Evolutionary conservation across 2,888 invertebrate species (phyloP), one percentile per base, ranked within the genome.

Genomic region (Conomelus anceps): DNA sequence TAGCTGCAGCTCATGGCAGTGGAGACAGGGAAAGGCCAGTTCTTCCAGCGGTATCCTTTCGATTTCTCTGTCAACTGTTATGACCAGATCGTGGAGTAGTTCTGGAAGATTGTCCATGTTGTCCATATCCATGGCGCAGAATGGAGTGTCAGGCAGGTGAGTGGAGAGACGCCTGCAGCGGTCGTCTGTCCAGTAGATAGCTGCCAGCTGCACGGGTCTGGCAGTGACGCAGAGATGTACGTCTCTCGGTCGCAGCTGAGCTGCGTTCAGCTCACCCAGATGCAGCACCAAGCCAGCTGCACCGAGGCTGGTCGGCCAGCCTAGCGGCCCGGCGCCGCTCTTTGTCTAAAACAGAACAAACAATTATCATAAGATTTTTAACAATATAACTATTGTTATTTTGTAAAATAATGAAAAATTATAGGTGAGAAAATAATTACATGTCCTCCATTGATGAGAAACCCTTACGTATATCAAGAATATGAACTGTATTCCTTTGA

Each of bases 1-100:
- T 1, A 34, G 17, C 17, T 9, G 9, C 90, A 93, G 93, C 90
- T 94, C 93, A 89, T 93, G 92, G 91, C 94, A 94, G 91, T 94
- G 94, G 89, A 94, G 94, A 92, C 94, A 95, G 34, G 96, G 95
- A 93, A 95, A 95, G 90, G 95, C 94, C 89, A 96, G 93, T 91
- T 96, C 95, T 93, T 96, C 96, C 91, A 96, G 93, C 90, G 95
- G 95, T 91, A 96, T 95, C 90, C 96, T 94, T 92, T 95, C 95
- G 92, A 96, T 95, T 91, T 95, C 96, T 90, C 95, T 95, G 93
- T 96, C 96, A 89, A 96, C 96, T 90, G 95, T 95, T 89, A 96
- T 95, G 88, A 96, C 93, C 89, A 96, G 93, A 92, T 95, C 95
- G 92, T 95, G 95, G 91, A 96, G 94, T 91, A 96, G 94, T 91